Conservation (phyloP, 2,888 invertebrate genomes). For the Metallyticus violacea region DNA sequence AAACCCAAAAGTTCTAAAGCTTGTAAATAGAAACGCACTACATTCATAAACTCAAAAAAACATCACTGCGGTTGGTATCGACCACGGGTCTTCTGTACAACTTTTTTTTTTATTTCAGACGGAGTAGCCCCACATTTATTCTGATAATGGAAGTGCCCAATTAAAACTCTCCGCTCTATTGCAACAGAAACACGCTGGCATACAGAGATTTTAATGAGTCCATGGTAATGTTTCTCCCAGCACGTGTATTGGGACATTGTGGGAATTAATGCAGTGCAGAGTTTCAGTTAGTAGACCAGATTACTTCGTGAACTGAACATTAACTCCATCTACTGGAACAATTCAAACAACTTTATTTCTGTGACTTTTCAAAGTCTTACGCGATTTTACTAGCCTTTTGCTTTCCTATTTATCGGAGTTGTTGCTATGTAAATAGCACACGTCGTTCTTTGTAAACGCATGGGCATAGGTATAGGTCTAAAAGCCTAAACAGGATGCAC, state of each 20-base stretch:
- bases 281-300: not conserved
- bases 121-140: not conserved
- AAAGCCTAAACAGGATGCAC: too few species aligned
- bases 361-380: not conserved
- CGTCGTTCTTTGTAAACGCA: too few species aligned
- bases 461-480: too few species aligned
- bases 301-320: not conserved
- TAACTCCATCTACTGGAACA: not conserved
- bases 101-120: too few species aligned
- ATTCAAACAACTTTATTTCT: not conserved
- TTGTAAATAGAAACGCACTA: too few species aligned
- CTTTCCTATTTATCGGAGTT: too few species aligned
- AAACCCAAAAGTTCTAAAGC: too few species aligned
- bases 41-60: too few species aligned
- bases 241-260: not conserved
- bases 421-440: too few species aligned
- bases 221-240: not conserved
- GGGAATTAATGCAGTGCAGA: not conserved
- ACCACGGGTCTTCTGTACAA: too few species aligned
- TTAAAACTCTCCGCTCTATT: not conserved
- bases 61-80: not conserved
- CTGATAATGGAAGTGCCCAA: not conserved
- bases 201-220: not conserved
- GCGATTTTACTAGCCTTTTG: too few species aligned
- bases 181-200: not conserved